Evolutionary conservation across 2,797 vertebrate species (phyloP), one percentile per base, ranked within the genome.

Genomic region (Oceanodroma leucorhoa): DNA sequence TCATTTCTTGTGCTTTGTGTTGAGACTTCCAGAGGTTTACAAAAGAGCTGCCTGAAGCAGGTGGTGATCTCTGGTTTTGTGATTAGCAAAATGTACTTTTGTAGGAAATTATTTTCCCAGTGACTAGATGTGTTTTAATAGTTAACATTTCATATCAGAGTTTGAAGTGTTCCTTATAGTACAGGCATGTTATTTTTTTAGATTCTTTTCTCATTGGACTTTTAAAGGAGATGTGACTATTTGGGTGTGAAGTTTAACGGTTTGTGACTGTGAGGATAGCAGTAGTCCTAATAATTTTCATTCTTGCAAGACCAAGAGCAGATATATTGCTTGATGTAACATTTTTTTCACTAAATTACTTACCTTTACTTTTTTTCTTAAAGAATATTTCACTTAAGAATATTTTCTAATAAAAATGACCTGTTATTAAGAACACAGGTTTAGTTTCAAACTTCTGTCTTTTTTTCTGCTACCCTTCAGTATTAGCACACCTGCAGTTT

Each of bases 1-100:
- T 97, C 94, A 93, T 97, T 98, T 94, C 92, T 97, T 96, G 70
- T 97, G 97, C 96, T 94, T 98, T 97, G 97, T 97, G 82, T 96
- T 97, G 94, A 95, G 97, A 95, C 94, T 97, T 98, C 69, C 95
- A 98, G 92, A 96, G 95, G 97, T 95, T 98, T 95, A 97, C 96
- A 97, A 95, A 98, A 95, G 96, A 92, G 77, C 93, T 97, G 66
- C 90, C 84, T 97, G 95, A 97, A 98, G 98, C 98, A 98, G 98
- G 98, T 98, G 98, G 98, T 93, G 76, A 93, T 89, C 61, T 97
- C 96, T 92, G 88, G 89, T 95, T 97, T 96, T 92, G 83, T 97
- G 73, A 90, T 95, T 94, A 94, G 79, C 83, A 94, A 96, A 96
- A 95, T 91, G 34, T 89, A 83, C 66, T 95, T 97, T 90, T 61